These are phyloP conservation scores for Thalassaphorura encarpata DNA, from an alignment of 1,140 invertebrate genomes.

Conservation along the genomic window DNA sequence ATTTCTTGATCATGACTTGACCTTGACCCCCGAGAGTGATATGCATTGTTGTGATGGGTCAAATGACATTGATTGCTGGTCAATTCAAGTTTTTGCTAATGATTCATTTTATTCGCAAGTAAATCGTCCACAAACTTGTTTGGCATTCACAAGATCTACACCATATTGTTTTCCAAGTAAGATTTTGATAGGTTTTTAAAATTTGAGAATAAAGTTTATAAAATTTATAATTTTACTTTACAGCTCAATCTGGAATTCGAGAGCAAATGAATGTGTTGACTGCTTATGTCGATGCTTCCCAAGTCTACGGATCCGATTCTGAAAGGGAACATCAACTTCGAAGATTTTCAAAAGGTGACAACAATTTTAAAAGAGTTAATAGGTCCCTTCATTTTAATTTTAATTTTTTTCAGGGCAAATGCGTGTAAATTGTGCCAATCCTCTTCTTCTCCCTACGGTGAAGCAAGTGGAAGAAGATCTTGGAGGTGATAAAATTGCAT, in stretches of 20 bases:
- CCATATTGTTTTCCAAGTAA: slow-evolving; percentile 30
- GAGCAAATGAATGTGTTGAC: slow-evolving; percentile 97
- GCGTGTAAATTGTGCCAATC: slow-evolving; percentile 3
- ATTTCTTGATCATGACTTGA: slow-evolving; percentile 94
- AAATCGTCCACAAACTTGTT: slow-evolving; percentile 55
- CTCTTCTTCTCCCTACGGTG: slow-evolving; percentile 17
- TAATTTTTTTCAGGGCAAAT: slow-evolving; percentile 15
- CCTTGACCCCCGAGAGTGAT: slow-evolving; percentile 53
- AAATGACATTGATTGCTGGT: slow-evolving; percentile 59
- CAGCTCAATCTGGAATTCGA: slow-evolving; percentile 37
- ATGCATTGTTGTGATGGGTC: slow-evolving; percentile 46
- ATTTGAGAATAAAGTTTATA: neutral
- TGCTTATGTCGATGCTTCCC: slow-evolving; percentile 89
- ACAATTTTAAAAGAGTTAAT: neutral
- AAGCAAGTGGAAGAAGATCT: slow-evolving; percentile 8
- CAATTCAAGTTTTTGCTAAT: slow-evolving; percentile 72
- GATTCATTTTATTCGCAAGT: slow-evolving; percentile 69
- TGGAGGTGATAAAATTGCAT: slow-evolving; percentile 9
- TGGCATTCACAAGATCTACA: slow-evolving; percentile 71
- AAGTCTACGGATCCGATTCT: slow-evolving; percentile 84
- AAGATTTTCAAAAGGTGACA: slow-evolving; percentile 47
- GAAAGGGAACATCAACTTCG: slow-evolving; percentile 68
- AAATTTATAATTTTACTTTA: neutral
- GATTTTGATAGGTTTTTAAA: neutral
- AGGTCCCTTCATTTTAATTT: too few species aligned